A percentile compares a stretch with the other conserved stretches of the same genome.
Conservation (phyloP, 1,140 invertebrate genomes). For the Drosophila lacteicornis region DNA sequence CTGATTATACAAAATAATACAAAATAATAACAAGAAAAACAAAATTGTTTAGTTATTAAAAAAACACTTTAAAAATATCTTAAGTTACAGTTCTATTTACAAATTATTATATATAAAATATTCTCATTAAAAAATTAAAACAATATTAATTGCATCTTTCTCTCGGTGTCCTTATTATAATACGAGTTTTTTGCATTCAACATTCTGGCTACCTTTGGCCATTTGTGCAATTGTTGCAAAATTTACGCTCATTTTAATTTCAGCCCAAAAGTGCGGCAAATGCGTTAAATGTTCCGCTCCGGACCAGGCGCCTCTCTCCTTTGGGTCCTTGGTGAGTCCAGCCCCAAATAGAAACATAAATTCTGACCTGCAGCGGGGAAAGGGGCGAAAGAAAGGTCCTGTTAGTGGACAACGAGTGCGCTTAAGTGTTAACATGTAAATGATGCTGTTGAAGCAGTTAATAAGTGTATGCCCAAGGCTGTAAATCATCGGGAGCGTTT, state of each 20-base stretch:
- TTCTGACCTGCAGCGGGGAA: conserved; percentile 50
- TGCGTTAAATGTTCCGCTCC: conserved; percentile 65
- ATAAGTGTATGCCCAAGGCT: conserved; percentile 71
- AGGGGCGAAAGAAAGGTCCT: conserved; percentile 25
- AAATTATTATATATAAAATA: too few relatives aligned
- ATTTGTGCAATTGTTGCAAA: conserved; percentile 80
- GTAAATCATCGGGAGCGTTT: conserved; percentile 70
- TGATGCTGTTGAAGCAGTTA: conserved; percentile 77
- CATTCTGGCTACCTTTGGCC: conserved; percentile 11
- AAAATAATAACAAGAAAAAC: too few relatives aligned
- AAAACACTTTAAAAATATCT: too few relatives aligned
- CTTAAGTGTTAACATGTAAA: conserved; percentile 85
- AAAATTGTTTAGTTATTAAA: too few relatives aligned
- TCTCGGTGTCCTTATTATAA: conserved; percentile 49
- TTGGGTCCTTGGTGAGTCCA: conserved; percentile 15
- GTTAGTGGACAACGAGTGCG: conserved; percentile 63
- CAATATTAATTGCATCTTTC: conserved; percentile 12
- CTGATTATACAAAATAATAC: too few relatives aligned
- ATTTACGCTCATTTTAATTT: conserved; percentile 78
- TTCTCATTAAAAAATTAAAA: not conserved
- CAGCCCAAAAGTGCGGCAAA: conserved; percentile 51
- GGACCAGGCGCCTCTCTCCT: conserved; percentile 3
- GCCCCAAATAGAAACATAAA: conserved; percentile 70
- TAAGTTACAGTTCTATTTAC: too few relatives aligned
- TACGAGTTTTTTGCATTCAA: conserved; percentile 10